Conservation (phyloP, 2,797 vertebrate genomes). For the Nannoperca obscura region DNA sequence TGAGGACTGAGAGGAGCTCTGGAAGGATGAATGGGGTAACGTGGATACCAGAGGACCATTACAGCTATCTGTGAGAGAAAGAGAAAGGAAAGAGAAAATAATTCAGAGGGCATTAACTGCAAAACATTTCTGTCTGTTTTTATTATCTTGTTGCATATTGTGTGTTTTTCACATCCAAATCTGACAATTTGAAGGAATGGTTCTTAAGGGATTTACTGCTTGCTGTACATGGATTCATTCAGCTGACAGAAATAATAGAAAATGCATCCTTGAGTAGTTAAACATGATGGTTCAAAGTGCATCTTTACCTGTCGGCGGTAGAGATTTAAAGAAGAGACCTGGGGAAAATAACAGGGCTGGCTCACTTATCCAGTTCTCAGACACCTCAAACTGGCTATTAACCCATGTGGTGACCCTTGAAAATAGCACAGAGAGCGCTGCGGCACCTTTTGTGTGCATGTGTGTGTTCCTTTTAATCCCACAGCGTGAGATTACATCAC, state of each 20-base stretch:
- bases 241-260: conserved; percentile 31
- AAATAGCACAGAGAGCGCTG: conserved; percentile 54
- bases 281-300: conserved; percentile 51
- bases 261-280: conserved; percentile 29
- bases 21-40: conserved; percentile 90
- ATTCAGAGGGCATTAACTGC: neutral
- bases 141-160: neutral
- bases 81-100: conserved; percentile 24
- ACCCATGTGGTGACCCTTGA: conserved; percentile 74
- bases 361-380: conserved; percentile 70
- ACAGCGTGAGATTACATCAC: conserved; percentile 73
- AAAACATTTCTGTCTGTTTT: neutral
- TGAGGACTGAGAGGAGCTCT: conserved; percentile 93
- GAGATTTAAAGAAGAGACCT: conserved; percentile 54
- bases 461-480: conserved; percentile 65
- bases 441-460: conserved; percentile 38
- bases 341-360: conserved; percentile 57
- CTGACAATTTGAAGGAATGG: neutral
- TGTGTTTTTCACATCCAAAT: neutral
- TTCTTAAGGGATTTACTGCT: neutral
- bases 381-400: conserved; percentile 78
- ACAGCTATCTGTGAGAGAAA: conserved; percentile 90
- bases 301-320: conserved; percentile 45
- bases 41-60: conserved; percentile 88
- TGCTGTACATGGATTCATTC: neutral